Evolutionary conservation across 2,888 invertebrate genomes (phyloP), one percentile per base, ranked within the genome.

Genomic region (Aspidiotus rigidus): DNA sequence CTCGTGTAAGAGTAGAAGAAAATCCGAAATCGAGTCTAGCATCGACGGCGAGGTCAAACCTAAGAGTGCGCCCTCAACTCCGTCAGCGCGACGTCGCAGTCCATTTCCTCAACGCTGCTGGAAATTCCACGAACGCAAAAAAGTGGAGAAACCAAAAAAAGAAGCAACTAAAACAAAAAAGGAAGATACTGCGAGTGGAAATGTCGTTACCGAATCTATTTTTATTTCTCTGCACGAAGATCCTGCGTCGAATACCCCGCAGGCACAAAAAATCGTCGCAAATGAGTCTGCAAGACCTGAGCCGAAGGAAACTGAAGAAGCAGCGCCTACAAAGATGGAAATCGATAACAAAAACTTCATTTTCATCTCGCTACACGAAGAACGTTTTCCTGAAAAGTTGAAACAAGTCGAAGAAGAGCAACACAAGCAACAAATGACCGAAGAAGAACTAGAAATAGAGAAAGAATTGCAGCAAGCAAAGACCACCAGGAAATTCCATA

Each of bases 1-100:
- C 79, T 78, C 53, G 76, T 78, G 7, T 79, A 78, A 67, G 75
- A 71, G n/a, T 74, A 74, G 10, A 83, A 84, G 0, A 60, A 72
- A 54, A 71, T 71, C 11, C 62, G 60, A 10, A 55, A 42, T 42
- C 57, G 55, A 44, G 11, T 17, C 44, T 11, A 17, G 13, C 17
- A 17, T 28, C n/a, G 44, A 57, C 7, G 16, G 53, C 6, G 17
- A 54, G 7, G 15, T 15, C n/a, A 63, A 59, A 28, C 69, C 57
- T 1, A 55, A 67, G 59, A 60, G 64, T n/a, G 64, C 63, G 41
- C 67, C 69, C 10, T 44, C 53, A 11, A 66, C 56, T 54, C 54
- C 61, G 56, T 9, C 41, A 61, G 56, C 62, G 49, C 55, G 39
- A 16, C 61, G 69, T 10, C 49, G 17, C 8, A 60, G 59, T 39